Conservation (phyloP, 1,140 invertebrate genomes). For the Aplysia californica region DNA sequence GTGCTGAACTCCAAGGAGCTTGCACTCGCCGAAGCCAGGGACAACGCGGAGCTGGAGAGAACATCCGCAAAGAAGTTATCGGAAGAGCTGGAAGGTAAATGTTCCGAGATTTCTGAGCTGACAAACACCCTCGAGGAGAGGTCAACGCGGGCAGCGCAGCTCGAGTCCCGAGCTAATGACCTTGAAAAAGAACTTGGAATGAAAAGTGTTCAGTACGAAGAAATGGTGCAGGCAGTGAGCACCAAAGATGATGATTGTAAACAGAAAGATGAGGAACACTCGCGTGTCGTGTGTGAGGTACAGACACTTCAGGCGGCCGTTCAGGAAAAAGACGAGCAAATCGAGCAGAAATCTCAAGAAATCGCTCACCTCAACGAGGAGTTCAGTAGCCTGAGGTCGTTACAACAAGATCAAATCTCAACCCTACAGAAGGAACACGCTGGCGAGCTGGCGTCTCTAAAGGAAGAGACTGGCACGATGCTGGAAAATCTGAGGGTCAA, state of each 20-base stretch:
- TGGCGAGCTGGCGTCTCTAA: not conserved
- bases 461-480: not conserved
- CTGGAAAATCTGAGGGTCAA: not conserved
- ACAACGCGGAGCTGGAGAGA: too few relatives aligned
- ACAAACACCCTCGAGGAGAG: not conserved
- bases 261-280: too few relatives aligned
- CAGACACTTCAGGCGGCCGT: too few relatives aligned
- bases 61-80: not conserved
- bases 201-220: not conserved
- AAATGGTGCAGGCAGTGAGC: not conserved
- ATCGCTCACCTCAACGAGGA: too few relatives aligned
- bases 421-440: not conserved
- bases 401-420: too few relatives aligned
- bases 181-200: not conserved
- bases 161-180: not conserved
- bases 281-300: too few relatives aligned
- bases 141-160: not conserved
- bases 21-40: too few relatives aligned
- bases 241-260: too few relatives aligned
- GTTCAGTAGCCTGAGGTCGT: too few relatives aligned
- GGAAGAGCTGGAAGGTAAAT: not conserved
- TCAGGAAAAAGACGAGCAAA: too few relatives aligned
- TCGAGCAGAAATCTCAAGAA: too few relatives aligned
- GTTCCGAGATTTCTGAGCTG: not conserved
- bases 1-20: too few relatives aligned